These are phyloP conservation scores for Chelonoidis abingdonii DNA, from an alignment of 2,113 vertebrate species.

Conservation along the genomic window DNA sequence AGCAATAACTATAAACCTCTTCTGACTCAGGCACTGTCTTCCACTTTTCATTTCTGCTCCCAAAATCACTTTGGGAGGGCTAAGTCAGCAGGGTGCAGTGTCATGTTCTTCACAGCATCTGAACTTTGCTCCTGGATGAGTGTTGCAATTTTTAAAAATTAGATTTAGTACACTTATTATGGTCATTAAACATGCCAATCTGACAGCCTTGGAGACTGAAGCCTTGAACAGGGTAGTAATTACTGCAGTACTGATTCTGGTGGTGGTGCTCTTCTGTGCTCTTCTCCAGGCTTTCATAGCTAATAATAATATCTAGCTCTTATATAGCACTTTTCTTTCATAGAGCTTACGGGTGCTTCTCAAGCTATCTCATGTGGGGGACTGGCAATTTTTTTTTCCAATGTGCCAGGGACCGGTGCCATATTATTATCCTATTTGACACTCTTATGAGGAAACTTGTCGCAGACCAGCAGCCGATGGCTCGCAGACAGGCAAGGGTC, in stretches of 20 bases:
- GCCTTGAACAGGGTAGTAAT: neutral
- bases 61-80: neutral
- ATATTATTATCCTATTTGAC: too few species aligned
- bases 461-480: too few species aligned
- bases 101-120: neutral
- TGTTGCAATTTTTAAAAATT: neutral
- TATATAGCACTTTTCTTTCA: neutral
- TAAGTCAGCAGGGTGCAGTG: neutral
- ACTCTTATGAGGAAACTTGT: too few species aligned
- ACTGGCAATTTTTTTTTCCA: too few species aligned
- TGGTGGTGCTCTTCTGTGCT: neutral
- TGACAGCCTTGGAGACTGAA: neutral
- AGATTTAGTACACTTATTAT: neutral
- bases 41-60: neutral
- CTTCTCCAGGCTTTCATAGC: neutral
- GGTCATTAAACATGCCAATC: neutral
- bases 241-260: neutral
- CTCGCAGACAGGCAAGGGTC: too few species aligned
- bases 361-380: too few species aligned
- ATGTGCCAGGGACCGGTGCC: too few species aligned
- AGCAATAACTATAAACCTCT: neutral
- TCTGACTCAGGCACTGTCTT: neutral
- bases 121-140: neutral
- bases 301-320: neutral
- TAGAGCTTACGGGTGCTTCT: too few species aligned